Percentiles rank a stretch among this genome's conserved stretches.
Evolutionary conservation across 2,113 vertebrate species (phyloP).

Genomic region (Spheniscus mendiculus): DNA sequence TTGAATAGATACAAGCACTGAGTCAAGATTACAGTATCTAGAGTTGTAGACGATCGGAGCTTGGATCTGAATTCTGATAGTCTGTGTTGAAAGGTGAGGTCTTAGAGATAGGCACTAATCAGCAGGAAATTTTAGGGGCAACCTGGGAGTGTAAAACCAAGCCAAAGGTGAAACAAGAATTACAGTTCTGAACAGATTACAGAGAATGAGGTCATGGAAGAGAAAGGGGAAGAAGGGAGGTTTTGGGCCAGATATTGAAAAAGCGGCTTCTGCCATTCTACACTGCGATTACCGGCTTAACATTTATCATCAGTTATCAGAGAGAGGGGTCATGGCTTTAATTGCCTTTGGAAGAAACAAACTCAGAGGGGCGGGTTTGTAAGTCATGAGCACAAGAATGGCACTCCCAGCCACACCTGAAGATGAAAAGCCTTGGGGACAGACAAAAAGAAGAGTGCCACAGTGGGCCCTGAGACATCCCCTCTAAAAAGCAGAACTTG

Average conservation of each 20-base stretch:
- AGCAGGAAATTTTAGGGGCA: background rate
- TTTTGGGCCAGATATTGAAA: background rate
- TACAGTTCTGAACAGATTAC: background rate
- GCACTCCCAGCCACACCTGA: background rate
- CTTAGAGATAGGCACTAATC: background rate
- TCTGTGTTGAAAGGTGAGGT: background rate
- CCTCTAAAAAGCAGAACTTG: background rate
- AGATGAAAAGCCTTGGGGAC: background rate
- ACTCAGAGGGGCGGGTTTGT: background rate
- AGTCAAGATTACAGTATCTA: background rate
- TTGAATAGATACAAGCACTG: background rate
- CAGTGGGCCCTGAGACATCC: background rate
- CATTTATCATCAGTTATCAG: background rate
- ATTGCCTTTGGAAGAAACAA: background rate
- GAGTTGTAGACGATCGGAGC: background rate
- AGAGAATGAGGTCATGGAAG: background rate
- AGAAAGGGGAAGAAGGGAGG: background rate
- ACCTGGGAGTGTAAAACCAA: background rate
- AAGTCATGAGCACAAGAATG: background rate
- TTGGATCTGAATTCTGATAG: background rate
- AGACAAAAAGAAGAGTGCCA: background rate
- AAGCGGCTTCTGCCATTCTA: background rate
- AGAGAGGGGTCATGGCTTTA: background rate
- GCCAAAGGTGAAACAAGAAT: background rate
- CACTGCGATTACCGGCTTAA: background rate